A percentile compares a stretch with the other conserved stretches of the same genome.
Evolutionary conservation across 2,888 invertebrate species (phyloP).

Genomic region (Laspeyria flexula): DNA sequence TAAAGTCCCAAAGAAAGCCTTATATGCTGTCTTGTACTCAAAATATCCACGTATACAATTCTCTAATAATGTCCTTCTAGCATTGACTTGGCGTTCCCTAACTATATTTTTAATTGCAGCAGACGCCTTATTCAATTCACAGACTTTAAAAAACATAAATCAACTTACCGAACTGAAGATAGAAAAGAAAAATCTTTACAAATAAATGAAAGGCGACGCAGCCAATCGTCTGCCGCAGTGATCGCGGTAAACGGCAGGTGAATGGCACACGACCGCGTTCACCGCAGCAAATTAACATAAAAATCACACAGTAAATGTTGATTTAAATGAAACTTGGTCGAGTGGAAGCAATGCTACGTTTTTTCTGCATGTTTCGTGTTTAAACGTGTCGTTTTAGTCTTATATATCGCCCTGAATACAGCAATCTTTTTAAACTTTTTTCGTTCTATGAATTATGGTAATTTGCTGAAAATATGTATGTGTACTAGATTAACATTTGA

Average conservation of each 20-base stretch:
- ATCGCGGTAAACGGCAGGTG: conserved; percentile 20
- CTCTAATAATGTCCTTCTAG: too few species aligned
- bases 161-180: background rate
- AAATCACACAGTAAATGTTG: conserved; percentile 40
- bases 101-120: too few species aligned
- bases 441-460: background rate
- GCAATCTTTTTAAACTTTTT: too few species aligned
- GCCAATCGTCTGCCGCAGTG: conserved; percentile 27
- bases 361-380: conserved; percentile 6
- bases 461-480: too few species aligned
- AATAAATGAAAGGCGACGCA: conserved; percentile 22
- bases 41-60: too few species aligned
- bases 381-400: background rate
- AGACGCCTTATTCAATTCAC: too few species aligned
- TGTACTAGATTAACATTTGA: too few species aligned
- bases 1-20: too few species aligned
- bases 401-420: background rate
- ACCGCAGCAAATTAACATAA: conserved; percentile 44
- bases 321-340: conserved; percentile 29
- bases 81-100: too few species aligned
- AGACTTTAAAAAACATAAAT: too few species aligned
- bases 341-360: conserved; percentile 22
- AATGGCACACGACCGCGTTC: conserved; percentile 22
- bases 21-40: too few species aligned
- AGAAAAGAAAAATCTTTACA: background rate